These are phyloP conservation scores for Athalia circularis DNA, from an alignment of 2,888 invertebrate species.

Conservation along the genomic window DNA sequence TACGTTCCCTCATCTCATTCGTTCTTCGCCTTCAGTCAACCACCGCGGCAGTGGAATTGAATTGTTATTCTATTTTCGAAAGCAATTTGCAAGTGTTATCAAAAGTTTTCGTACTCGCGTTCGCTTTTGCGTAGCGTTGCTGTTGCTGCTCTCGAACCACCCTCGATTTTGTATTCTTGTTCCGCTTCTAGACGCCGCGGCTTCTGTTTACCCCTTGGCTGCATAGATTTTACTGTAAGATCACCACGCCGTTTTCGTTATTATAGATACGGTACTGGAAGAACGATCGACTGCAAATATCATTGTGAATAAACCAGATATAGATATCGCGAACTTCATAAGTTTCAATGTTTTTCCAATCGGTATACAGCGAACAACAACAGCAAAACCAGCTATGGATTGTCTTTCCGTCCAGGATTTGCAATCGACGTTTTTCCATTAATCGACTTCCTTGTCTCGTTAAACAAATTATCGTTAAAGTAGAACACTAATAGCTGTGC, in stretches of 20 bases:
- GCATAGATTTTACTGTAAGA: not conserved
- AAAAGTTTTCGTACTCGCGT: constrained; percentile 68
- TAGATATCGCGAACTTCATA: too few relatives aligned
- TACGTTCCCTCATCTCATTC: constrained; percentile 55
- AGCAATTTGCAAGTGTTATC: constrained; percentile 74
- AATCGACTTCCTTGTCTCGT: constrained; percentile 29
- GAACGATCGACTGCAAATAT: too few relatives aligned
- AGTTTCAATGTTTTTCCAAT: too few relatives aligned
- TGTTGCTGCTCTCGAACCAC: not conserved
- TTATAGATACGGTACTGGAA: not conserved
- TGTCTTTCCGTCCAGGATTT: constrained; percentile 1
- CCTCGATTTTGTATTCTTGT: constrained; percentile 44
- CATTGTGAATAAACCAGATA: too few relatives aligned
- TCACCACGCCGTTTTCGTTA: not conserved
- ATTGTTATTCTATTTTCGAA: constrained; percentile 74
- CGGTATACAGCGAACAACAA: too few relatives aligned
- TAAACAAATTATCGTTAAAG: constrained; percentile 37
- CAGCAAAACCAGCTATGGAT: too few relatives aligned
- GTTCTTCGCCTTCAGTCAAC: constrained; percentile 47
- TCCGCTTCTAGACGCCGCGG: constrained; percentile 33
- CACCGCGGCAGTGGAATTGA: constrained; percentile 67
- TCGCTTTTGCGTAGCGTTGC: not conserved
- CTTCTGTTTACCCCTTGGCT: constrained; percentile 33
- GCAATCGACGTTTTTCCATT: constrained; percentile 42
- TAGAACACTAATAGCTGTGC: not conserved